These are phyloP conservation scores for Calliphora vomitoria DNA, from an alignment of 2,888 invertebrate species.

Conservation along the genomic window DNA sequence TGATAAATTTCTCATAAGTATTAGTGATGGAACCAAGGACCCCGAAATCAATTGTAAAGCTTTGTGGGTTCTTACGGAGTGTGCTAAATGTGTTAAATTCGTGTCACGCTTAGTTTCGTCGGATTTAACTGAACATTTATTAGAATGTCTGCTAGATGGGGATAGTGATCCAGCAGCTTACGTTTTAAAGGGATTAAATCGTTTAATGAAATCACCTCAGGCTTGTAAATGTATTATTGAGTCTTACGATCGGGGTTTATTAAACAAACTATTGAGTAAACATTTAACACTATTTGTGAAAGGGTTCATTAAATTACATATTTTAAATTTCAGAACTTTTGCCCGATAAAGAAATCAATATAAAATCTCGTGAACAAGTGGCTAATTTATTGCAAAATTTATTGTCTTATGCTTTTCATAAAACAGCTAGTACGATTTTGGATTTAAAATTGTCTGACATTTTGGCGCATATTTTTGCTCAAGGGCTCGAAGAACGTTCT, in stretches of 20 bases:
- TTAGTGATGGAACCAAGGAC: constrained; percentile 66
- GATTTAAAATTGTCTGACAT: constrained; percentile 63
- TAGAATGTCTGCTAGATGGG: constrained; percentile 77
- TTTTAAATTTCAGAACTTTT: constrained; percentile 72
- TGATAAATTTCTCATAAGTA: constrained; percentile 76
- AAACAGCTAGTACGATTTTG: constrained; percentile 75
- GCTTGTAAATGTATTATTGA: constrained; percentile 77
- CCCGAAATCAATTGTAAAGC: constrained; percentile 76
- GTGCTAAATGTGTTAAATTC: constrained; percentile 77
- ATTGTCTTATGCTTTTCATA: constrained; percentile 75
- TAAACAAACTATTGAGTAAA: constrained; percentile 73
- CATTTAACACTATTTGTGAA: neutral
- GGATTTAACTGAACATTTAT: constrained; percentile 76
- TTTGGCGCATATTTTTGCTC: constrained; percentile 75
- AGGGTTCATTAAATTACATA: accelerated
- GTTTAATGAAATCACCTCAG: constrained; percentile 76
- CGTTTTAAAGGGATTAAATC: constrained; percentile 78
- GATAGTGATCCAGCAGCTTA: constrained; percentile 72
- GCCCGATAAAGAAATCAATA: constrained; percentile 57
- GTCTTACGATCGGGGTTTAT: constrained; percentile 71
- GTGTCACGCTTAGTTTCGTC: constrained; percentile 77
- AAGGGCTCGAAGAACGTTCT: constrained; percentile 76
- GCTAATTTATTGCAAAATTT: constrained; percentile 77
- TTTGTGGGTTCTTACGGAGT: constrained; percentile 78
- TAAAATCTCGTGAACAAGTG: constrained; percentile 79